phyloP scores from a whole-genome alignment of 2,113 vertebrate species.

The Eretmochelys imbricata region DNA sequence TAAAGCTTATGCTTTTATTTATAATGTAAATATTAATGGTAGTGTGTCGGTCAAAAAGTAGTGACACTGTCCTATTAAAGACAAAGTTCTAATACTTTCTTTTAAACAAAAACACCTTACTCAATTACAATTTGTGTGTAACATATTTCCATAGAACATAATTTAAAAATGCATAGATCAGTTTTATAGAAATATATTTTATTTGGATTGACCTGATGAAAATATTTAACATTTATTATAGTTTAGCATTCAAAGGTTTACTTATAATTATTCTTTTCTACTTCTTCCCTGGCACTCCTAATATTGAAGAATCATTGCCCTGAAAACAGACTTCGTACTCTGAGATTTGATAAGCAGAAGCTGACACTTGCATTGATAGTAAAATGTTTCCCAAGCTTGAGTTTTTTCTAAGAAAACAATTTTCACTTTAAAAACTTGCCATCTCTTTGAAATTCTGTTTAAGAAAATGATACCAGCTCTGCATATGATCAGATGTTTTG shows the following conservation, averaged over 20 bases:
- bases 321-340: background rate
- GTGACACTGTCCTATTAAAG: background rate
- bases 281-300: background rate
- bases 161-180: background rate
- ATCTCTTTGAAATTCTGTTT: background rate
- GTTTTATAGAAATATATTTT: fast-evolving
- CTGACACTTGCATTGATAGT: background rate
- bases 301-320: background rate
- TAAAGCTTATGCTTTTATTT: background rate
- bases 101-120: background rate
- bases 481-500: background rate
- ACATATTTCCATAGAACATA: background rate
- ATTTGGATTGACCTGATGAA: background rate
- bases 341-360: background rate
- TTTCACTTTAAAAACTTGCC: background rate
- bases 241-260: background rate
- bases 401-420: background rate
- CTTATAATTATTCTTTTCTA: background rate
- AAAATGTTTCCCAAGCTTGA: background rate
- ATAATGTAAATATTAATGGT: background rate
- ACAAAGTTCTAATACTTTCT: background rate
- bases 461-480: background rate
- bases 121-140: background rate
- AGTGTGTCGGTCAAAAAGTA: background rate
- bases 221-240: background rate